A percentile compares a stretch with the other conserved stretches of the same genome.
These are phyloP conservation scores for Zygothrica quintamaculata DNA, from an alignment of 2,888 invertebrate species.

Conservation along the genomic window DNA sequence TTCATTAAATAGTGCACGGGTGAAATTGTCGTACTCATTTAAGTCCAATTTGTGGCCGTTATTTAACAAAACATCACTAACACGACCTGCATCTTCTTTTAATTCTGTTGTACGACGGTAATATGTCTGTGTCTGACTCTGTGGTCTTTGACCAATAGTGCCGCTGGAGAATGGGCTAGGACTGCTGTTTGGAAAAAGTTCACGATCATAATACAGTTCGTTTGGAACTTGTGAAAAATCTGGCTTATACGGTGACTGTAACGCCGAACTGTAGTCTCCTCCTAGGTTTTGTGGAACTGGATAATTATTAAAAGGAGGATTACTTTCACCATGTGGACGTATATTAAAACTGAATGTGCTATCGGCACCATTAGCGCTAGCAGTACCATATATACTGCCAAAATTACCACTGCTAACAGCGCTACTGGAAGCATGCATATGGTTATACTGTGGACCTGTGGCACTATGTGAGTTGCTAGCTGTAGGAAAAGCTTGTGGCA, in stretches of 20 bases:
- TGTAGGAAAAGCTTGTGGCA: conserved; percentile 27
- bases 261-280: conserved; percentile 53
- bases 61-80: conserved; percentile 11
- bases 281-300: conserved; percentile 48
- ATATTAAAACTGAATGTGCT: conserved; percentile 83
- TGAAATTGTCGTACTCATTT: conserved; percentile 69
- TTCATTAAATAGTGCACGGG: conserved; percentile 55
- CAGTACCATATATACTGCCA: conserved; percentile 79
- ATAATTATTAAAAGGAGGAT: conserved; percentile 49
- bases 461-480: conserved; percentile 51
- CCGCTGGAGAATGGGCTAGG: conserved; percentile 72
- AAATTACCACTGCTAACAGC: conserved; percentile 77
- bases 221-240: conserved; percentile 57
- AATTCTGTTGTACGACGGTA: conserved; percentile 59
- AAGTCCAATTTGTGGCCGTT: conserved; percentile 66
- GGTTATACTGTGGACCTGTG: conserved; percentile 43
- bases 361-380: conserved; percentile 80
- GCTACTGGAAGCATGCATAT: conserved; percentile 77
- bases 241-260: conserved; percentile 55
- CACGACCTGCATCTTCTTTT: conserved; percentile 49
- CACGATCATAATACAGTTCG: conserved; percentile 69
- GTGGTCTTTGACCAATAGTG: conserved; percentile 35
- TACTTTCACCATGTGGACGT: conserved; percentile 72
- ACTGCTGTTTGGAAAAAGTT: conserved; percentile 42
- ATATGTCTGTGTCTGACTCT: conserved; percentile 46